These are phyloP conservation scores for Sebastes trivittatus DNA, from an alignment of 2,797 vertebrate species.

Conservation along the genomic window DNA sequence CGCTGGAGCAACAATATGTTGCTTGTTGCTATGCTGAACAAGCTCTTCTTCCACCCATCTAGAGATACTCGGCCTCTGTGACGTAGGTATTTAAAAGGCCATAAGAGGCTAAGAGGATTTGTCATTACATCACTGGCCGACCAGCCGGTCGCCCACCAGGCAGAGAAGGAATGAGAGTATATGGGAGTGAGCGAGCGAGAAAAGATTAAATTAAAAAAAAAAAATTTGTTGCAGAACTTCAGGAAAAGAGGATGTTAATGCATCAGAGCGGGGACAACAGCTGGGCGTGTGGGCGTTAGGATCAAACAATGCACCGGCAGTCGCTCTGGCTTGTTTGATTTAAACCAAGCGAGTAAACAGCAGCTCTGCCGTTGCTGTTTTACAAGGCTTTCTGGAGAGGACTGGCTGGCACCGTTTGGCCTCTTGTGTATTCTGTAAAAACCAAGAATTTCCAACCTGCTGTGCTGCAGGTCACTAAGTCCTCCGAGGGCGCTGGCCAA, in stretches of 20 bases:
- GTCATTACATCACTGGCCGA: constrained; percentile 75
- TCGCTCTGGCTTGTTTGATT: constrained; percentile 30
- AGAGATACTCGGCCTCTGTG: constrained; percentile 51
- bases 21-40: not conserved
- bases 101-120: constrained; percentile 86
- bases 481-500: constrained; percentile 44
- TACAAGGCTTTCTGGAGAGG: not conserved
- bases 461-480: constrained; percentile 24
- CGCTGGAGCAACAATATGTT: not conserved
- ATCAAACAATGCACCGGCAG: constrained; percentile 27
- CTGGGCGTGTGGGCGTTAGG: constrained; percentile 61
- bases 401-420: not conserved
- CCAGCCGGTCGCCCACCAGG: constrained; percentile 46
- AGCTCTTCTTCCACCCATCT: constrained; percentile 24
- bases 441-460: not conserved
- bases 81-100: constrained; percentile 80
- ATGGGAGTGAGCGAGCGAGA: not conserved
- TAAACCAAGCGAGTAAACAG: constrained; percentile 25
- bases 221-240: constrained; percentile 9
- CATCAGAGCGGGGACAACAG: constrained; percentile 51
- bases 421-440: not conserved
- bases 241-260: constrained; percentile 24
- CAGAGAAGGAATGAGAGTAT: constrained; percentile 4
- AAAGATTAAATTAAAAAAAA: not conserved
- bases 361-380: not conserved